These are phyloP conservation scores for Drosophila imparisetae DNA, from an alignment of 2,888 invertebrate genomes.

Conservation along the genomic window DNA sequence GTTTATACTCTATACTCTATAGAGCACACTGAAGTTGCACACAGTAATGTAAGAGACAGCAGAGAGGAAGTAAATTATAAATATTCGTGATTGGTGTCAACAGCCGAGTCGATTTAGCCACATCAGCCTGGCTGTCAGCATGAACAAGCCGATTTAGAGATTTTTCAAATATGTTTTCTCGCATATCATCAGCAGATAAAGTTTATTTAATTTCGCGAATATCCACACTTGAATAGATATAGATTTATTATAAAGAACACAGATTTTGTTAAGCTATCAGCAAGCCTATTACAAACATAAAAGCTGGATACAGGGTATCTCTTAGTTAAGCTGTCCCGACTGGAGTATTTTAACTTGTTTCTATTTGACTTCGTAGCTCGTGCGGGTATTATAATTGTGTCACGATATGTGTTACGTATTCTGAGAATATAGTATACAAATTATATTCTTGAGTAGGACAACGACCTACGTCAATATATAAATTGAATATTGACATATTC, in stretches of 20 bases:
- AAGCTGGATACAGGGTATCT: not conserved
- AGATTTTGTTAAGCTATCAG: not conserved
- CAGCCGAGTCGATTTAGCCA: not conserved
- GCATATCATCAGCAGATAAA: not conserved
- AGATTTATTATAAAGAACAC: not conserved
- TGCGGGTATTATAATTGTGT: not conserved
- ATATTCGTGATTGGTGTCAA: not conserved
- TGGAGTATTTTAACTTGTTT: not conserved
- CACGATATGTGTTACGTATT: not conserved
- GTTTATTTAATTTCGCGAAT: not conserved
- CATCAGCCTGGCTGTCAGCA: not conserved
- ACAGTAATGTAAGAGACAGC: not conserved
- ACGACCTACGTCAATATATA: slow-evolving; percentile 1
- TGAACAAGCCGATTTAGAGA: not conserved
- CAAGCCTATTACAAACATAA: too few species aligned
- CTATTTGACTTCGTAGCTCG: not conserved
- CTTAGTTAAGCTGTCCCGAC: not conserved
- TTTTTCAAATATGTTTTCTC: not conserved
- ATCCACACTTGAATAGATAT: not conserved
- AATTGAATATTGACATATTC: not conserved
- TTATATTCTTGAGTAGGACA: not conserved
- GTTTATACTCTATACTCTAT: not conserved
- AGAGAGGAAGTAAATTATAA: not conserved
- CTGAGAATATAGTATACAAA: not conserved
- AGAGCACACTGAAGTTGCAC: not conserved